A percentile compares a stretch with the other conserved stretches of the same genome.
These are phyloP conservation scores for Garra rufa DNA, from an alignment of 2,113 vertebrate genomes.

Conservation along the genomic window DNA sequence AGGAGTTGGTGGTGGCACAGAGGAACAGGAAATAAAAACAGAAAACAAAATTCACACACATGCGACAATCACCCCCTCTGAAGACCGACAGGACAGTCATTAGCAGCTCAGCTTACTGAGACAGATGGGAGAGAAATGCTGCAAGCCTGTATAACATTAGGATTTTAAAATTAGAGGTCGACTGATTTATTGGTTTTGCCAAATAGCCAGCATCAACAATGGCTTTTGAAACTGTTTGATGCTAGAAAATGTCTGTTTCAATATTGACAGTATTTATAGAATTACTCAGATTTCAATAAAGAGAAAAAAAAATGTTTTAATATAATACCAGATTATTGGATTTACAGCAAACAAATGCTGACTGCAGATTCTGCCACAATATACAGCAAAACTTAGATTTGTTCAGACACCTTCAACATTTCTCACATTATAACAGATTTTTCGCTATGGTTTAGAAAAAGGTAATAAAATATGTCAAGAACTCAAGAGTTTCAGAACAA, in stretches of 20 bases:
- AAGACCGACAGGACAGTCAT: conserved; percentile 5
- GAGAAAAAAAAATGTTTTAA: too few relatives aligned
- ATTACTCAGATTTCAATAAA: too few relatives aligned
- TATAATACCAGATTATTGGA: too few relatives aligned
- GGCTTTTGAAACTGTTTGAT: not conserved
- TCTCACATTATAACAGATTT: too few relatives aligned
- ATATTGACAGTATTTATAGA: not conserved
- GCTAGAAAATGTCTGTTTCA: not conserved
- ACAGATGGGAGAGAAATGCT: not conserved
- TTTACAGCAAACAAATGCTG: too few relatives aligned
- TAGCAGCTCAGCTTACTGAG: not conserved
- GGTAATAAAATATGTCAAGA: too few relatives aligned
- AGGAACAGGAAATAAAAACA: conserved; percentile 65
- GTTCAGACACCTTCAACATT: too few relatives aligned
- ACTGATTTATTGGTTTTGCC: not conserved
- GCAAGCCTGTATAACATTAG: not conserved
- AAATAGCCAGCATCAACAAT: too few relatives aligned
- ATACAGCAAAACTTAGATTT: too few relatives aligned
- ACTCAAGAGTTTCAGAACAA: too few relatives aligned
- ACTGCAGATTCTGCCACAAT: too few relatives aligned
- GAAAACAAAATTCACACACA: conserved; percentile 60
- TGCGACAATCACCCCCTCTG: conserved; percentile 26
- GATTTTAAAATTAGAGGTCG: not conserved
- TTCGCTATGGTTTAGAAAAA: too few relatives aligned
- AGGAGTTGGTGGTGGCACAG: conserved; percentile 72